phyloP scores from a whole-genome alignment of 1,140 invertebrate genomes.

The Drosophila funebris region DNA sequence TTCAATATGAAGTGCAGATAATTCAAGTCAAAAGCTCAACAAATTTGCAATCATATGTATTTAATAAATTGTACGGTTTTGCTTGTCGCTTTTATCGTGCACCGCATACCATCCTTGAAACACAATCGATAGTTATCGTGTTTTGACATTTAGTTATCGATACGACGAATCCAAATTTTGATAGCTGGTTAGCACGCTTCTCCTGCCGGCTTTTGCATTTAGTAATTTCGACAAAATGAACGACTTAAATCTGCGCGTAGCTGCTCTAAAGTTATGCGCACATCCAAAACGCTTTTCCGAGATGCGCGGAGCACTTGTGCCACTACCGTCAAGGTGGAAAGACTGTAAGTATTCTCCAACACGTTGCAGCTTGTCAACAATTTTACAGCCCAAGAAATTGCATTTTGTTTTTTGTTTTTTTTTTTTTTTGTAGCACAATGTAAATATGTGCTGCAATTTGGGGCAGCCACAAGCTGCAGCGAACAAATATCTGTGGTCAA shows the following conservation, averaged over 20 bases:
- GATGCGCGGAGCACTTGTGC: slow-evolving; percentile 33
- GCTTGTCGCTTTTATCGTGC: no score
- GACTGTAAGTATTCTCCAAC: slow-evolving; percentile 37
- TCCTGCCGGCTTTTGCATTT: background rate
- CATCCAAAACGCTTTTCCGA: slow-evolving; percentile 49
- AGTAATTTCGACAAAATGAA: slow-evolving; percentile 38
- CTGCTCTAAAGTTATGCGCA: slow-evolving; percentile 51
- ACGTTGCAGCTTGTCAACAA: background rate
- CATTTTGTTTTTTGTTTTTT: background rate
- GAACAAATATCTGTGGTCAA: slow-evolving; percentile 40
- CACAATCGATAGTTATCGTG: background rate
- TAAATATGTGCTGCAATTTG: slow-evolving; percentile 33
- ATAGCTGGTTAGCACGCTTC: background rate
- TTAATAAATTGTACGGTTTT: no score
- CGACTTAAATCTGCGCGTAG: slow-evolving; percentile 56
- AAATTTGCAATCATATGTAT: no score
- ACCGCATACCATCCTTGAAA: no score
- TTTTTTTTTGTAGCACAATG: slow-evolving; percentile 2
- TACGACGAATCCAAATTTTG: background rate
- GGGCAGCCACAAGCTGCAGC: slow-evolving; percentile 20
- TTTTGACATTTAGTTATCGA: background rate
- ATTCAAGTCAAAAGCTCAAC: no score
- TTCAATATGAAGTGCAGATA: no score
- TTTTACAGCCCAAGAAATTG: no score
- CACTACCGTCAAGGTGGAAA: slow-evolving; percentile 37